Base-by-base conservation (phyloP, 2,113 vertebrate species). In the Vicugna pacos region DNA sequence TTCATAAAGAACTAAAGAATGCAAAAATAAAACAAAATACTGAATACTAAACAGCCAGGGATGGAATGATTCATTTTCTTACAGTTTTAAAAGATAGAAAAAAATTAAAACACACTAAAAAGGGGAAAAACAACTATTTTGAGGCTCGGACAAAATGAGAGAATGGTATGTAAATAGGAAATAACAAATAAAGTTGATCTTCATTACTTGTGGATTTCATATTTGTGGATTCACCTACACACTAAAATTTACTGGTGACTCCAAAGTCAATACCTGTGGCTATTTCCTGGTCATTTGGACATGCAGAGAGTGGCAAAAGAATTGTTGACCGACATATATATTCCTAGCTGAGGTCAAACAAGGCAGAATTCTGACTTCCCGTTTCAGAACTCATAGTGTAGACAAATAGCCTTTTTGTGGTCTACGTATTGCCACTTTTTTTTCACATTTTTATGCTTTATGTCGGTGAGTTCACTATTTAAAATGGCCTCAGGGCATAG, bases 311-410 rank as follows among this genome's bases (percentile, higher is more conserved):
- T 17, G 30, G 12, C 16, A 48, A 48, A 91, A 69, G 4, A 50
- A 12, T 6, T 30, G 26, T 4, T 4, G 3, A 14, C 26, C 1
- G 10, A 19, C 4, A 19, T 35, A 28, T 8, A 20, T 3, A 0
- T 35, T 83, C 6, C 8, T 26, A 82, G 17, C 6, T 6, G 17
- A 76, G 3, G 6, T 62, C 8, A 48, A 56, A 30, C 6, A n/a
- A 38, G 7, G 6, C 1, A 13, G 64, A 24, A 13, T 56, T 73
- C 7, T 85, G 0, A 4, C 38, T 60, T 67, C 58, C 6, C 62
- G 38, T 38, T 60, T 48, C 52, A 69, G 42, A 15, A 35, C 46
- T 92, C 19, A 50, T 9, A n/a, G 9, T 35, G 13, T 60, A 60
- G 89, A 52, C 13, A 73, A 26, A 24, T 4, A 10, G 46, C 11